A percentile compares a stretch with the other conserved stretches of the same genome.
Evolutionary conservation across 2,113 vertebrate genomes (phyloP).

Genomic region (Tetrao urogallus): DNA sequence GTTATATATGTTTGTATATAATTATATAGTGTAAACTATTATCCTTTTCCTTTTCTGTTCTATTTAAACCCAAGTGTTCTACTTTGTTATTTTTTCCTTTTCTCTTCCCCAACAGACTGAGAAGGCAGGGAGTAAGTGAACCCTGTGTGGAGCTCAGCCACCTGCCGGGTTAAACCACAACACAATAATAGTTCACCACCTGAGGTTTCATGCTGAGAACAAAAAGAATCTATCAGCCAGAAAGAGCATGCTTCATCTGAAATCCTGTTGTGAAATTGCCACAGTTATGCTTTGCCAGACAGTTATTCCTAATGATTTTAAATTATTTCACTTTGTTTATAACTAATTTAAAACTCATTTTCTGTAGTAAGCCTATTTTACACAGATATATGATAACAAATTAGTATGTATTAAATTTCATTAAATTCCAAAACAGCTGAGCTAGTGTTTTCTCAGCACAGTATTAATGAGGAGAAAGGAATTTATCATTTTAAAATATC

Average conservation of each 20-base stretch:
- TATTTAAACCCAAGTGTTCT: too few species aligned
- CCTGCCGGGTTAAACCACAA: too few species aligned
- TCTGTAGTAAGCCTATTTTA: conserved; percentile 29
- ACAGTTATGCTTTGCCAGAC: conserved; percentile 44
- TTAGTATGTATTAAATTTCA: conserved; percentile 17
- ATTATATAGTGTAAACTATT: too few species aligned
- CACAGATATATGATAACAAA: conserved; percentile 23
- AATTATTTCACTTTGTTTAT: conserved; percentile 64
- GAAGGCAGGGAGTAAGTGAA: too few species aligned
- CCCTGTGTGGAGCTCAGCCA: too few species aligned
- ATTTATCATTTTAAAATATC: background rate
- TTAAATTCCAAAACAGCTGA: conserved; percentile 7
- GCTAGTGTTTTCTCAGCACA: background rate
- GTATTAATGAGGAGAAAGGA: background rate
- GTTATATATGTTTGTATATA: too few species aligned
- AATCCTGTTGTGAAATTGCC: conserved; percentile 41
- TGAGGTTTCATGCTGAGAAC: conserved; percentile 46
- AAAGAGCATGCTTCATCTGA: conserved; percentile 39
- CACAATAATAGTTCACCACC: conserved; percentile 15
- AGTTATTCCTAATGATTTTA: conserved; percentile 61
- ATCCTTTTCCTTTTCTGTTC: too few species aligned
- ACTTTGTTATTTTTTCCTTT: too few species aligned
- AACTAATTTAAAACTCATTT: conserved; percentile 65
- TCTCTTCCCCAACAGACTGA: too few species aligned
- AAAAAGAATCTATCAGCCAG: conserved; percentile 53